Evolutionary conservation across 2,113 vertebrate genomes (phyloP).

Genomic region (Rana temporaria): DNA sequence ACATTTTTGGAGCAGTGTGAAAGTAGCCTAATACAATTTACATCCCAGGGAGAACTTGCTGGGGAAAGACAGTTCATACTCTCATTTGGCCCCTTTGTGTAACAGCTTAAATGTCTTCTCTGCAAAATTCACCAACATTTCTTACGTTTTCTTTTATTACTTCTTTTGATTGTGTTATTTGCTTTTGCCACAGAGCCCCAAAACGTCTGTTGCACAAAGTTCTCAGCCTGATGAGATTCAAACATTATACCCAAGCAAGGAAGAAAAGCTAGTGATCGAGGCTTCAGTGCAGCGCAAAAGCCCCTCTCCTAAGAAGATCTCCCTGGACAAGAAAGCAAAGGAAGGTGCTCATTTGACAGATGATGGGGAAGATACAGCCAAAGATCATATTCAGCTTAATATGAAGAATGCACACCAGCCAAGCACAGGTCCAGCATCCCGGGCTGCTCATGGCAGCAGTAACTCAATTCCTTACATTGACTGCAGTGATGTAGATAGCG

Average conservation of each 20-base stretch:
- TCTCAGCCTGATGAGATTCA: constrained; percentile 68
- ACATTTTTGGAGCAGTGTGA: no score
- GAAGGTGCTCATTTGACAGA: constrained; percentile 62
- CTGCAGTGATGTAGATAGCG: constrained; percentile 88
- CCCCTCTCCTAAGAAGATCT: constrained; percentile 78
- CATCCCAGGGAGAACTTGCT: no score
- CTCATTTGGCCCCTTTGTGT: no score
- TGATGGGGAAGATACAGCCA: constrained; percentile 72
- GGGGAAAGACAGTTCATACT: no score
- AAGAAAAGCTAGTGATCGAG: constrained; percentile 75
- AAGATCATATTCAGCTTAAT: constrained; percentile 73
- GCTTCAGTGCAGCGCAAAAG: constrained; percentile 68
- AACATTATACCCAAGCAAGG: constrained; percentile 74
- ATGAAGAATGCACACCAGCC: constrained; percentile 80
- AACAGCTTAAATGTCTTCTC: no score
- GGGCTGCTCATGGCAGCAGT: constrained; percentile 81
- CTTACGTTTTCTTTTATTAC: no score
- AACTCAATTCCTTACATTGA: constrained; percentile 86
- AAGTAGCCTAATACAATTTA: no score
- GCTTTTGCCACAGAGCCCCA: constrained; percentile 75
- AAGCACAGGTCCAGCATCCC: constrained; percentile 93
- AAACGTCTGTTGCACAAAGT: constrained; percentile 70
- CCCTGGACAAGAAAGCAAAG: constrained; percentile 68
- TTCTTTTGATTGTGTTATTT: constrained; percentile 2
- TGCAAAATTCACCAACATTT: no score